Base-by-base conservation (phyloP, 2,888 invertebrate species). In the Troides helena region DNA sequence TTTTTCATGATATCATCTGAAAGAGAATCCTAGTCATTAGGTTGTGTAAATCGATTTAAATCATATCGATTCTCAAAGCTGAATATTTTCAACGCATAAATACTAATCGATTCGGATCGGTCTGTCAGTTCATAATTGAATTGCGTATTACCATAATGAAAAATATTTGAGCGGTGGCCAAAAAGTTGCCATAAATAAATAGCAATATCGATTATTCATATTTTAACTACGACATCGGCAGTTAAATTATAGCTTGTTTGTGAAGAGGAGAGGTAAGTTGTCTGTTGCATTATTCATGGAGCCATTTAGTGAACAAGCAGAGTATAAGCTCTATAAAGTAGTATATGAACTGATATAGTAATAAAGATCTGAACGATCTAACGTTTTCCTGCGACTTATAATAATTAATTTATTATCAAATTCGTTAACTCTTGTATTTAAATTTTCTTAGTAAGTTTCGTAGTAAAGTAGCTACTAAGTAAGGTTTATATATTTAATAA, bases 141-240 rank as follows among this genome's bases (percentile, higher is more conserved):
- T 74, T 77, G 72, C 72, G 71, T 78, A 81, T 85, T 82, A 83
- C 70, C 75, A 76, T 85, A 83, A 82, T 84, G 81, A 86, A 87
- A 85, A 85, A 85, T 84, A 82, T 73, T 86, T 87, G 84, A 84
- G 77, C 76, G 74, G 62, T 75, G 72, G 85, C 87, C 87, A 88
- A 87, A 80, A 76, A 36, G 77, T 73, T 72, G 76, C 74, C 80
- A 85, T 85, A 86, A 86, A 87, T 72, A 71, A 74, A 71, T 71
- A 73, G 72, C 71, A 69, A 75, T 74, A 75, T 72, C 82, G 85
- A 86, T 89, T 85, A 21, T 85, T 76, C 84, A 87, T 88, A 88
- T 80, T 84, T 87, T 85, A 85, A 78, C 76, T 72, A 72, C 76
- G 81, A 81, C 80, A 79, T 79, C 67, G 72, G 71, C 72, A 71